Conservation (phyloP, 2,113 vertebrate genomes). For the Australoheros scitulus region DNA sequence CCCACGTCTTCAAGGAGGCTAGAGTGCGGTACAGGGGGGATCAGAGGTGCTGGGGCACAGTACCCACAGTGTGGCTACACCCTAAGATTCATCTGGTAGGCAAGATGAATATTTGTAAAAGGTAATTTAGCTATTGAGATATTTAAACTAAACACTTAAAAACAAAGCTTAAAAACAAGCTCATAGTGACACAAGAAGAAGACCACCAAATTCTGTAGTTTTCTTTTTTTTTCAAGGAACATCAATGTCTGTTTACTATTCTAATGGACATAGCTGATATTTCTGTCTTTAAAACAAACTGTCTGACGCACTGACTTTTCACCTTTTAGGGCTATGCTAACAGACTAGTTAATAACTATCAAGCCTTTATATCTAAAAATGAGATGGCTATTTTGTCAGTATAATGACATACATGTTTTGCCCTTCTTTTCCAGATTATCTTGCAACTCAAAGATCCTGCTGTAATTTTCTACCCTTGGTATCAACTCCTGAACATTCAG, state of each 20-base stretch:
- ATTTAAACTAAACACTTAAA: no score
- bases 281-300: neutral
- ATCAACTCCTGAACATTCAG: slow-evolving; percentile 15
- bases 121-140: neutral
- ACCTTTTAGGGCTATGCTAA: neutral
- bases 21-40: neutral
- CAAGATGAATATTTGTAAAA: neutral
- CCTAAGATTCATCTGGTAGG: neutral
- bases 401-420: slow-evolving; percentile 35
- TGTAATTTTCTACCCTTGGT: slow-evolving; percentile 13
- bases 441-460: slow-evolving; percentile 35
- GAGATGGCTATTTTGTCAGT: neutral
- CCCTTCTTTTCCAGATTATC: slow-evolving; percentile 59
- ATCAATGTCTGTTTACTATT: neutral
- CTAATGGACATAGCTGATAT: neutral
- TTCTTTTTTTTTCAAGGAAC: no score
- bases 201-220: no score
- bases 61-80: neutral
- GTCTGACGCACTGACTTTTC: neutral
- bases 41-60: neutral
- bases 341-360: neutral
- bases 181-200: no score
- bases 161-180: no score
- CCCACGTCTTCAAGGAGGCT: neutral
- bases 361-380: neutral